phyloP scores from a whole-genome alignment of 2,888 invertebrate species.

The Heliconius erato region DNA sequence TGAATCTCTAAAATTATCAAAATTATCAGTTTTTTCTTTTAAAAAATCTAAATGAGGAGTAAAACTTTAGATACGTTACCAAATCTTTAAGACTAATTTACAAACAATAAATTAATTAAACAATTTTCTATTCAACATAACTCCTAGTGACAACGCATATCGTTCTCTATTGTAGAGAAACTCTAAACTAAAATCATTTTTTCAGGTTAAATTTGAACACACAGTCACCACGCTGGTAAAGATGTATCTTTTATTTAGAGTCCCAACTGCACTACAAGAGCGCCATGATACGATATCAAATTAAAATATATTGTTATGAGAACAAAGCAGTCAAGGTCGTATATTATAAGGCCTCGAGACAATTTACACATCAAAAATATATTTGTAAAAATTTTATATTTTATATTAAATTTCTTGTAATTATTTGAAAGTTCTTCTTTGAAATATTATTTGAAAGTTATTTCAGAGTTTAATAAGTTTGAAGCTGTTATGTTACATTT shows the following conservation, averaged over 20 bases:
- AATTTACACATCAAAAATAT: neutral
- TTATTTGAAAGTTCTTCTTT: neutral
- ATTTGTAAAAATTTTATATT: neutral
- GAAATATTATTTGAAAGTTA: neutral
- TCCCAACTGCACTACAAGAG: neutral
- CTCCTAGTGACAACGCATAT: neutral
- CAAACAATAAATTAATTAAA: too few species aligned
- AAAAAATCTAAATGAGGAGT: too few species aligned
- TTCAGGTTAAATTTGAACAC: neutral
- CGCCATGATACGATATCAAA: neutral
- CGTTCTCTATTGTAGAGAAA: neutral
- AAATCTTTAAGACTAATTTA: too few species aligned
- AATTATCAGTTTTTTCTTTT: too few species aligned
- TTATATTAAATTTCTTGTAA: neutral
- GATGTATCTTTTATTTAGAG: too few species aligned
- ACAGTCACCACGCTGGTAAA: neutral
- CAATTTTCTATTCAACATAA: too few species aligned
- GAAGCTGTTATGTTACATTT: neutral
- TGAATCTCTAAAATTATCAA: too few species aligned
- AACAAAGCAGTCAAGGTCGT: neutral
- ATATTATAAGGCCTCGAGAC: neutral
- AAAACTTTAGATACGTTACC: too few species aligned
- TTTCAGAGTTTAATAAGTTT: neutral
- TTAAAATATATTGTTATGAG: slow-evolving; percentile 6
- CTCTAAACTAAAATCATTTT: neutral